Base-by-base conservation (phyloP, 2,888 invertebrate genomes). In the Idaea aversata region DNA sequence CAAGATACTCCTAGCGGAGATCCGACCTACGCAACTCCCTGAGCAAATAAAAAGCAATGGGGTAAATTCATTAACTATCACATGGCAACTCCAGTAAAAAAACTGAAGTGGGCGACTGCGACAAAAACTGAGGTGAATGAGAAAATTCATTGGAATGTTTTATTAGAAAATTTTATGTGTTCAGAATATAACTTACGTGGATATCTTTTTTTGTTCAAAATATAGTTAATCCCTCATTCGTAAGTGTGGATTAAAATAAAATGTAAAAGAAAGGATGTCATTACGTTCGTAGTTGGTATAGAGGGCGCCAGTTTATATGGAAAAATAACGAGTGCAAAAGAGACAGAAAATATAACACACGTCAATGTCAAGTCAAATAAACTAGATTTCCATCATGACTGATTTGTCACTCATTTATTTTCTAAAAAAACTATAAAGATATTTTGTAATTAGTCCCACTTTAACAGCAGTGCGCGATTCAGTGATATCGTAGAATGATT, bases 351-450 rank as follows among this genome's bases (percentile, higher is more conserved):
- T 64, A 69, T 71, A 59, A 1, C 69, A 74, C 38, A 75, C 81
- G 82, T 83, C 82, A 83, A 77, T 82, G 82, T 80, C 81, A 81
- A 34, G 82, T 80, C 81, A 81, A 34, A 57, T 74, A 68, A 7
- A 68, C 65, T 61, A 68, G 67, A 71, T 73, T 75, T 71, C 72
- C 66, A 72, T 69, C 75, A 75, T 75, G 78, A 79, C 74, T 71
- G 70, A 75, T 62, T 73, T 72, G 73, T 72, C 70, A 67, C 71
- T 64, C 70, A 72, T 69, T 67, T 71, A 70, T 72, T 68, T 73
- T 75, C 70, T 78, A 73, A 72, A 76, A 74, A 70, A 72, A 73
- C 47, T 7, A 47, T 47, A 13, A 25, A 25, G 25, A 13, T 47
- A 47, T 47, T 47, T 47, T 4, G 3, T 10, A 10, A 4, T 47